A percentile compares a stretch with the other conserved stretches of the same genome.
Evolutionary conservation across 2,113 vertebrate genomes (phyloP).

Genomic region (Myanophis thanlyinensis): DNA sequence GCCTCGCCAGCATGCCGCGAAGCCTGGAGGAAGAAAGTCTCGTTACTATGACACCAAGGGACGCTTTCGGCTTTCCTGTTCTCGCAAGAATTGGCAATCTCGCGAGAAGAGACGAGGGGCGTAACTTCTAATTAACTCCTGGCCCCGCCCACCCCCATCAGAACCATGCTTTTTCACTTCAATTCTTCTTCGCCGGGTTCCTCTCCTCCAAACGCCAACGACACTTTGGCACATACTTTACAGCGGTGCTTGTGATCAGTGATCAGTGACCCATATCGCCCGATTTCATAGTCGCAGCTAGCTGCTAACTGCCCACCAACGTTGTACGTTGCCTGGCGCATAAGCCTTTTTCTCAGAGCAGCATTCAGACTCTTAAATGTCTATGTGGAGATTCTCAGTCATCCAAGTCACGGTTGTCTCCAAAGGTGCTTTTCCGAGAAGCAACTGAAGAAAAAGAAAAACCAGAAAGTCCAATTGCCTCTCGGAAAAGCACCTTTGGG

Average conservation of each 20-base stretch:
- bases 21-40: not conserved
- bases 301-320: not conserved
- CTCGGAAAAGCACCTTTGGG: too few relatives aligned
- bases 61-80: not conserved
- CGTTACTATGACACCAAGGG: not conserved
- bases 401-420: too few relatives aligned
- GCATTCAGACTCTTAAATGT: too few relatives aligned
- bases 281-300: not conserved
- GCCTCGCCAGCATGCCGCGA: too few relatives aligned
- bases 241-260: not conserved
- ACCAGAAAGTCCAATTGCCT: too few relatives aligned
- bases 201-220: not conserved
- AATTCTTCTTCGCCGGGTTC: not conserved
- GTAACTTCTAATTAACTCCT: accelerated
- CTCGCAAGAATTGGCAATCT: not conserved
- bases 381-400: too few relatives aligned
- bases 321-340: not conserved
- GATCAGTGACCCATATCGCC: not conserved
- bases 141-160: not conserved
- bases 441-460: too few relatives aligned
- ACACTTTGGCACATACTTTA: not conserved
- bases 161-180: not conserved
- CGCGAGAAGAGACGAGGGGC: not conserved
- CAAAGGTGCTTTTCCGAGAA: too few relatives aligned
- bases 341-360: not conserved